These are phyloP conservation scores for Andricus grossulariae DNA, from an alignment of 1,140 invertebrate genomes.

Conservation along the genomic window DNA sequence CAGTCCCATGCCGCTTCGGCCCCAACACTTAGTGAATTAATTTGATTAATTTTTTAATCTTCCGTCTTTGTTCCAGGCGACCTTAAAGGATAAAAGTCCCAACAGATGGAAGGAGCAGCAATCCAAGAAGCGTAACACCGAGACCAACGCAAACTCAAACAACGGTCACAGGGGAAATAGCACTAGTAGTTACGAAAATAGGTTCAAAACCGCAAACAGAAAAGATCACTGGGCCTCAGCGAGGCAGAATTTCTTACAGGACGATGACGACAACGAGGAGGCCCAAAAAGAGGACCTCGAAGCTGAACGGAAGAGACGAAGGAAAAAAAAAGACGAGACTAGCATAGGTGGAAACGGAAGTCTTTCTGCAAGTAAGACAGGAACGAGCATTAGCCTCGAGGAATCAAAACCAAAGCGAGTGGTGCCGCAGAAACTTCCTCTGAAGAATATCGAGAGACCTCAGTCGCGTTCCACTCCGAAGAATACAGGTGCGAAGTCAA, in stretches of 20 bases:
- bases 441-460: slow-evolving; percentile 63
- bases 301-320: slow-evolving; percentile 59
- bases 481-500: slow-evolving; percentile 42
- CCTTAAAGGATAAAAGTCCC: slow-evolving; percentile 67
- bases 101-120: slow-evolving; percentile 71
- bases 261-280: slow-evolving; percentile 59
- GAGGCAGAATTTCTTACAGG: slow-evolving; percentile 69
- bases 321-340: slow-evolving; percentile 60
- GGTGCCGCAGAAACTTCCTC: slow-evolving; percentile 63
- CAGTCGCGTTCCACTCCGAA: slow-evolving; percentile 51
- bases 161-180: slow-evolving; percentile 58
- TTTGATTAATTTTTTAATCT: slow-evolving; percentile 13
- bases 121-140: slow-evolving; percentile 61
- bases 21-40: slow-evolving; percentile 31
- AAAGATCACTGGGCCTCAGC: slow-evolving; percentile 74
- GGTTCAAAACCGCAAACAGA: slow-evolving; percentile 62
- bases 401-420: slow-evolving; percentile 64
- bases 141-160: slow-evolving; percentile 65
- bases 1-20: too few species aligned
- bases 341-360: slow-evolving; percentile 52
- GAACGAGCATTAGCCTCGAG: slow-evolving; percentile 39
- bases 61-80: slow-evolving; percentile 58
- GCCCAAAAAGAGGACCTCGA: slow-evolving; percentile 59
- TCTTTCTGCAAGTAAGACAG: slow-evolving; percentile 51
- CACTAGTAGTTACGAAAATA: slow-evolving; percentile 57